Percentiles rank a stretch among this genome's conserved stretches.
These are phyloP conservation scores for Epirrita christyi DNA, from an alignment of 2,888 invertebrate species.

Conservation along the genomic window DNA sequence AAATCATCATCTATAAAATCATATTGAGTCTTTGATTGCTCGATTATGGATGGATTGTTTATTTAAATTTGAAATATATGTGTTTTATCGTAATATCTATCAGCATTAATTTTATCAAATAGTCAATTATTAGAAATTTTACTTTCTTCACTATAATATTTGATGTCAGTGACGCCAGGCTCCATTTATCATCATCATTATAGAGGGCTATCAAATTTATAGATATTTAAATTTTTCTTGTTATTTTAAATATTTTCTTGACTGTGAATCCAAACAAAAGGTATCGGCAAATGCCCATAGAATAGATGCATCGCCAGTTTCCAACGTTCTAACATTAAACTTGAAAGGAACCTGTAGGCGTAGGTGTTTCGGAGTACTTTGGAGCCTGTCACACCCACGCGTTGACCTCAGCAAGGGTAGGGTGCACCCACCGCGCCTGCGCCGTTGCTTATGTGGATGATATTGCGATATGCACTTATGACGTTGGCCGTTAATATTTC, in stretches of 20 bases:
- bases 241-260: conserved; percentile 7
- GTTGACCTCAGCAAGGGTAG: conserved; percentile 63
- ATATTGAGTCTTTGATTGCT: conserved; percentile 44
- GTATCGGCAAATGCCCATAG: conserved; percentile 34
- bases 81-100: conserved; percentile 52
- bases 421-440: conserved; percentile 50
- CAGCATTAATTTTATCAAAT: conserved; percentile 42
- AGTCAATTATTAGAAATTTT: conserved; percentile 26
- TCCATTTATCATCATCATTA: conserved; percentile 17
- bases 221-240: background rate
- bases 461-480: conserved; percentile 37
- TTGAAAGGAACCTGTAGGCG: conserved; percentile 66
- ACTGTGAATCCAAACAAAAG: conserved; percentile 42
- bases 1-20: conserved; percentile 29
- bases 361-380: conserved; percentile 61
- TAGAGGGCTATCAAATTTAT: background rate
- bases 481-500: background rate
- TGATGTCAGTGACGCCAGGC: conserved; percentile 8
- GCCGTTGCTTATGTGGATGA: conserved; percentile 44
- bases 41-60: conserved; percentile 44
- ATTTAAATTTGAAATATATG: conserved; percentile 50
- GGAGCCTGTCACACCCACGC: conserved; percentile 71
- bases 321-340: conserved; percentile 52
- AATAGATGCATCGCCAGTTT: conserved; percentile 32
- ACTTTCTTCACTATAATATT: conserved; percentile 31